A percentile compares a stretch with the other conserved stretches of the same genome.
Evolutionary conservation across 2,113 vertebrate genomes (phyloP).

Genomic region (Sceloporus undulatus): DNA sequence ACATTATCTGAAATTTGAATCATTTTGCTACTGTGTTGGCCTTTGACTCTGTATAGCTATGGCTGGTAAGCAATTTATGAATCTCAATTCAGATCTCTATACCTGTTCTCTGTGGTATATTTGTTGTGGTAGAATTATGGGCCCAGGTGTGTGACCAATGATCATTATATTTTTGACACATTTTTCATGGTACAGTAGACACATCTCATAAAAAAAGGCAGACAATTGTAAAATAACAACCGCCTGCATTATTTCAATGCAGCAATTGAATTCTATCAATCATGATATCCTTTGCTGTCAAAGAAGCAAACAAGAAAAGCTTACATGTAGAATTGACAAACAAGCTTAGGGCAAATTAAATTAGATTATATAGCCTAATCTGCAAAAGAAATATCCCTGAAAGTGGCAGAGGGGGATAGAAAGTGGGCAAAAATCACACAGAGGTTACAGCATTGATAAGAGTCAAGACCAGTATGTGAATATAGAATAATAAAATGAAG

Average conservation of each 20-base stretch:
- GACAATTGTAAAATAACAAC: conserved; percentile 66
- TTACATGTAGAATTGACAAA: conserved; percentile 32
- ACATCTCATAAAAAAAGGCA: conserved; percentile 67
- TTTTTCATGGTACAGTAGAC: conserved; percentile 50
- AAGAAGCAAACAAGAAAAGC: conserved; percentile 54
- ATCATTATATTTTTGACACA: conserved; percentile 56
- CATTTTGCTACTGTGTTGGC: conserved; percentile 21
- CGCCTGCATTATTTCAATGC: conserved; percentile 62
- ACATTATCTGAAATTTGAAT: background rate
- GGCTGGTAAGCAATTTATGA: background rate
- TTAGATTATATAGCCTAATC: conserved; percentile 65
- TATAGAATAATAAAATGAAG: conserved; percentile 70
- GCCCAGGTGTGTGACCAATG: conserved; percentile 45
- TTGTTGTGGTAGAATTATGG: conserved; percentile 28
- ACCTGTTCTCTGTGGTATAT: conserved; percentile 32
- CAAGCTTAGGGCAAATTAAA: conserved; percentile 60
- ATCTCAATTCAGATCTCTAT: conserved; percentile 34
- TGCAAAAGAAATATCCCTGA: conserved; percentile 61
- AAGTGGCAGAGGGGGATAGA: conserved; percentile 48
- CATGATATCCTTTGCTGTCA: conserved; percentile 64
- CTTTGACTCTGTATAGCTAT: background rate
- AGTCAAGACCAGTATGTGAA: conserved; percentile 73
- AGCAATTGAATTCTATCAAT: conserved; percentile 74
- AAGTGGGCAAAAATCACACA: conserved; percentile 42
- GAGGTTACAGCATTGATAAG: conserved; percentile 61